Evolutionary conservation across 2,888 invertebrate species (phyloP).

Genomic region (Spicauda simplicius): DNA sequence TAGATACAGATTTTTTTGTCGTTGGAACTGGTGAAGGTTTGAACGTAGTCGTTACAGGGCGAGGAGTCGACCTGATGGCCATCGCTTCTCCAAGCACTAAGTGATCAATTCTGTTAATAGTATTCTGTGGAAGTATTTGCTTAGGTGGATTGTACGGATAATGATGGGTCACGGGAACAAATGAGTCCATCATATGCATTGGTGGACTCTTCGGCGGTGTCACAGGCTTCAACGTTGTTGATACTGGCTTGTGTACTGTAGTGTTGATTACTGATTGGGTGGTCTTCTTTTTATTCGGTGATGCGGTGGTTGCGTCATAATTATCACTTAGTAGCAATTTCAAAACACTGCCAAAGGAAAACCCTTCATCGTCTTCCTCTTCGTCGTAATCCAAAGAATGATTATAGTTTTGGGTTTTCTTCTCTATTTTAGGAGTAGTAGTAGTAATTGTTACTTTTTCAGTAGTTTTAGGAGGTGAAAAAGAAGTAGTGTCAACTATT

Average conservation of each 20-base stretch:
- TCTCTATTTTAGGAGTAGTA: constrained; percentile 35
- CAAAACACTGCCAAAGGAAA: constrained; percentile 86
- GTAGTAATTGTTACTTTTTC: constrained; percentile 33
- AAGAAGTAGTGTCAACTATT: constrained; percentile 10
- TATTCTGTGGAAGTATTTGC: constrained; percentile 51
- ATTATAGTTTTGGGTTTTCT: constrained; percentile 40
- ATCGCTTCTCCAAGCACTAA: constrained; percentile 75
- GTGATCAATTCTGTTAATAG: constrained; percentile 74
- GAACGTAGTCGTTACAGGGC: constrained; percentile 50
- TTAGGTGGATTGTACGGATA: constrained; percentile 57
- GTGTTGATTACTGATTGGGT: constrained; percentile 16
- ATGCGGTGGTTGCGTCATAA: constrained; percentile 64
- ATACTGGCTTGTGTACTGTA: constrained; percentile 18
- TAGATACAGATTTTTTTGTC: constrained; percentile 40
- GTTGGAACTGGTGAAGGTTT: constrained; percentile 43
- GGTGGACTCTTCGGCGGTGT: constrained; percentile 42
- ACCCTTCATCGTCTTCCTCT: constrained; percentile 75
- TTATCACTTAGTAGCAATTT: constrained; percentile 85
- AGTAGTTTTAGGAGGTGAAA: constrained; percentile 35
- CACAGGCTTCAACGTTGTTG: constrained; percentile 39
- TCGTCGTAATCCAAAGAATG: constrained; percentile 67
- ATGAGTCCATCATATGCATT: constrained; percentile 52
- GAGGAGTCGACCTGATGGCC: constrained; percentile 63
- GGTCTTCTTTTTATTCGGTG: constrained; percentile 44
- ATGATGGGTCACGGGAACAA: constrained; percentile 61